phyloP scores from a whole-genome alignment of 2,888 invertebrate genomes.

The Morinoia aosen region DNA sequence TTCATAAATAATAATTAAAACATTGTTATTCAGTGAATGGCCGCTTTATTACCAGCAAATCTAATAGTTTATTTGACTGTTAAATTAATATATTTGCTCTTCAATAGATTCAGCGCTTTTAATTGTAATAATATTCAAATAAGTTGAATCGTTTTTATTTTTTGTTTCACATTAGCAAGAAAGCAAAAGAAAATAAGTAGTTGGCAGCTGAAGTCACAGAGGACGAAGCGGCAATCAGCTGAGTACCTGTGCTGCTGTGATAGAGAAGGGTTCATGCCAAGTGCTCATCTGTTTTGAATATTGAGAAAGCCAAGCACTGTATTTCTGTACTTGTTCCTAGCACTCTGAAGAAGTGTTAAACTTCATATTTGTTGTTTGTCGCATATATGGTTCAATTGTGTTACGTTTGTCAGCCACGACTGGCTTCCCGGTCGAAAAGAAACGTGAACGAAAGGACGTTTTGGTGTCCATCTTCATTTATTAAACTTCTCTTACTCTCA shows the following conservation, averaged over 20 bases:
- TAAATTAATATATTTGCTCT: background rate
- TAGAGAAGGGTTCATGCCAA: background rate
- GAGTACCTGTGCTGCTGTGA: background rate
- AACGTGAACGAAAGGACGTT: conserved; percentile 40
- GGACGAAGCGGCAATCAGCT: conserved; percentile 34
- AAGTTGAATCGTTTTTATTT: background rate
- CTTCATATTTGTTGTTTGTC: background rate
- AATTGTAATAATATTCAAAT: background rate
- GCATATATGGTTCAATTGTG: conserved; percentile 28
- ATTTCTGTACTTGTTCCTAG: background rate
- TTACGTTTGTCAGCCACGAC: conserved; percentile 12
- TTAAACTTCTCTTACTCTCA: background rate
- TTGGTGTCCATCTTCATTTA: background rate
- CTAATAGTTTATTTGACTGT: background rate
- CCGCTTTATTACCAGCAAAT: background rate
- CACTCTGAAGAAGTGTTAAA: background rate
- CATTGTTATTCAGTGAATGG: background rate
- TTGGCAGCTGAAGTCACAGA: background rate
- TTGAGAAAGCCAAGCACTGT: background rate
- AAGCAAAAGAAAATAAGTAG: background rate
- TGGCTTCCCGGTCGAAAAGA: conserved; percentile 32
- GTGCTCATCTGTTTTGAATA: background rate
- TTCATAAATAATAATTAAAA: background rate
- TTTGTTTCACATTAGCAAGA: background rate
- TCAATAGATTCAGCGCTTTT: background rate